These are phyloP conservation scores for Equus quagga DNA, from an alignment of 2,113 vertebrate genomes.

Conservation along the genomic window DNA sequence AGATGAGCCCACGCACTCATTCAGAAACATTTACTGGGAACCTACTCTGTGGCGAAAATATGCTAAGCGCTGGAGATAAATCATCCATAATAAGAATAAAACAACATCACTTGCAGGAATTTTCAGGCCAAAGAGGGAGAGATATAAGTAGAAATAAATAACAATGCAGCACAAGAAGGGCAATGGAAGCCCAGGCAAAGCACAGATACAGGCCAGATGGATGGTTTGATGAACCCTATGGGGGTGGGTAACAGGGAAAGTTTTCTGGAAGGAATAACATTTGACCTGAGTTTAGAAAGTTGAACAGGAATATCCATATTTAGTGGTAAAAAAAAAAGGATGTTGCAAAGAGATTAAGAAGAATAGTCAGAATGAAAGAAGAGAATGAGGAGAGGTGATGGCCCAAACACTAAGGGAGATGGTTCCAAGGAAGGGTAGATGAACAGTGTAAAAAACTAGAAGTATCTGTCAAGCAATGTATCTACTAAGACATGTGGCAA, in stretches of 20 bases:
- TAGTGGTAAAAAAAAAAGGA: background rate
- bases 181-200: background rate
- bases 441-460: background rate
- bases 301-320: background rate
- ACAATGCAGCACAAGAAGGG: background rate
- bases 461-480: background rate
- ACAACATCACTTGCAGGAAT: background rate
- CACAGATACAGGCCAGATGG: background rate
- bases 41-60: background rate
- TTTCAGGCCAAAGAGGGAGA: background rate
- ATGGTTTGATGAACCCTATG: background rate
- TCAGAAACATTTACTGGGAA: constrained; percentile 5
- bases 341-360: background rate
- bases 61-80: background rate
- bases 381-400: background rate
- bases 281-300: background rate
- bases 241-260: background rate
- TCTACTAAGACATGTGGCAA: background rate
- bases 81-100: background rate
- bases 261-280: background rate
- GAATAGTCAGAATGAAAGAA: background rate
- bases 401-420: background rate
- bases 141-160: background rate
- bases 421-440: background rate
- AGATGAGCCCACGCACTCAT: background rate